A percentile compares a stretch with the other conserved stretches of the same genome.
phyloP scores from a whole-genome alignment of 2,113 vertebrate genomes.

The Oryzias curvinotus region DNA sequence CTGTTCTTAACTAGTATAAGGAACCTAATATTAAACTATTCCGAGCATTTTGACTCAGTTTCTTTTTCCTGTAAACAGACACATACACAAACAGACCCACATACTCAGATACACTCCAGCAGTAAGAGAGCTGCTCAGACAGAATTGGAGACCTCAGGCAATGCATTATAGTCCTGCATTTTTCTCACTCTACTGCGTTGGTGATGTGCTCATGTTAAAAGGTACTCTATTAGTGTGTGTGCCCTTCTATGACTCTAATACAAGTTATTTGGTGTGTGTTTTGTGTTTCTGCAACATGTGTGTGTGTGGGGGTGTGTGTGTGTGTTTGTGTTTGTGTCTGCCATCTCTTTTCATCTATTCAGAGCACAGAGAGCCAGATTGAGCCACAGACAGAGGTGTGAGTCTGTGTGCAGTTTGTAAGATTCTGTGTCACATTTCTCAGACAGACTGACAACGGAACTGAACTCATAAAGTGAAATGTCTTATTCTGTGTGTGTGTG shows the following conservation, averaged over 20 bases:
- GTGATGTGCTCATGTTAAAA: constrained; percentile 50
- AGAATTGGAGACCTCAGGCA: constrained; percentile 33
- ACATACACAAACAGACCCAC: constrained; percentile 1
- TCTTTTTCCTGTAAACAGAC: no score
- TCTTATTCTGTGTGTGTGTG: background rate
- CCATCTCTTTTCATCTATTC: constrained; percentile 42
- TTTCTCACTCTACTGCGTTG: constrained; percentile 34
- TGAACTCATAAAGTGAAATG: constrained; percentile 3
- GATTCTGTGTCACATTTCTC: constrained; percentile 22
- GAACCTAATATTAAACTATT: no score
- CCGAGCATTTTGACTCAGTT: no score
- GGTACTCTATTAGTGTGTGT: constrained; percentile 28
- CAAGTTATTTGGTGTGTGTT: constrained; percentile 16
- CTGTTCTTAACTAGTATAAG: no score
- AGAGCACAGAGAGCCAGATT: constrained; percentile 26
- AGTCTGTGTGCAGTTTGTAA: constrained; percentile 2
- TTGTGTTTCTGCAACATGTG: background rate
- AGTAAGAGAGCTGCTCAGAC: constrained; percentile 19
- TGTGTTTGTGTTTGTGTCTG: constrained; percentile 7
- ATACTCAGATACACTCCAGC: constrained; percentile 13
- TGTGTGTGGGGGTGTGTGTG: constrained; percentile 18
- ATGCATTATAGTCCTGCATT: constrained; percentile 43
- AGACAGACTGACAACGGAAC: constrained; percentile 7
- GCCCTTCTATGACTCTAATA: constrained; percentile 7
- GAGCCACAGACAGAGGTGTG: constrained; percentile 28